A percentile compares a stretch with the other conserved stretches of the same genome.
Conservation (phyloP, 1,140 invertebrate genomes). For the Saccostrea echinata region DNA sequence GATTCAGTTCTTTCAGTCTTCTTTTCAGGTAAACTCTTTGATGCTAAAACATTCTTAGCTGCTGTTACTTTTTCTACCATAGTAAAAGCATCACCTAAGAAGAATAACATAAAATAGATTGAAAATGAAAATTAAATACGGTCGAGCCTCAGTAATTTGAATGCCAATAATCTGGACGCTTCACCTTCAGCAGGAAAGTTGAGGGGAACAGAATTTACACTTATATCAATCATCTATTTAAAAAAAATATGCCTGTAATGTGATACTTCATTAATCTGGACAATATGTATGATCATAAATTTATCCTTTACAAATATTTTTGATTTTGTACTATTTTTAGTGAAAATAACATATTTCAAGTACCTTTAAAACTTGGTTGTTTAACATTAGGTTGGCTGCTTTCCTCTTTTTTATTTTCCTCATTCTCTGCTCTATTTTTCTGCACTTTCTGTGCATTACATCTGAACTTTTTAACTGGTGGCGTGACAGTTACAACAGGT, state of each 20-base stretch:
- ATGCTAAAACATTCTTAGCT: neutral
- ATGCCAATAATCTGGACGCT: no score
- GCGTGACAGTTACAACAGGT: conserved; percentile 44
- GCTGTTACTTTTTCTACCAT: neutral
- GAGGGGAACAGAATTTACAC: neutral
- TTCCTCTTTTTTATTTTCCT: neutral
- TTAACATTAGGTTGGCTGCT: neutral
- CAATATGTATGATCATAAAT: no score
- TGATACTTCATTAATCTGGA: no score
- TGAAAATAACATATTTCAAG: neutral
- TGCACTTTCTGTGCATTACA: neutral
- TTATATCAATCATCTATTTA: no score
- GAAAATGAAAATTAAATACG: neutral
- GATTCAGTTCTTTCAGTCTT: conserved; percentile 34
- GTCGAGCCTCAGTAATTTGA: neutral
- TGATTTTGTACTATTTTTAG: neutral
- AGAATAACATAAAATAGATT: neutral
- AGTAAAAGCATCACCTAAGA: neutral
- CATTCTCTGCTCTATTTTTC: neutral
- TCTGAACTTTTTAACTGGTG: conserved; percentile 26
- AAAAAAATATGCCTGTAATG: no score
- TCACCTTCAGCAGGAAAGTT: no score
- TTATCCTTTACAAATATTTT: no score
- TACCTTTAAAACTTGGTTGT: neutral
- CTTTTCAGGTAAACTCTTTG: conserved; percentile 7